Percentiles rank a stretch among this genome's conserved stretches.
Evolutionary conservation across 1,140 invertebrate genomes (phyloP).

Genomic region (Pararge aegeria): DNA sequence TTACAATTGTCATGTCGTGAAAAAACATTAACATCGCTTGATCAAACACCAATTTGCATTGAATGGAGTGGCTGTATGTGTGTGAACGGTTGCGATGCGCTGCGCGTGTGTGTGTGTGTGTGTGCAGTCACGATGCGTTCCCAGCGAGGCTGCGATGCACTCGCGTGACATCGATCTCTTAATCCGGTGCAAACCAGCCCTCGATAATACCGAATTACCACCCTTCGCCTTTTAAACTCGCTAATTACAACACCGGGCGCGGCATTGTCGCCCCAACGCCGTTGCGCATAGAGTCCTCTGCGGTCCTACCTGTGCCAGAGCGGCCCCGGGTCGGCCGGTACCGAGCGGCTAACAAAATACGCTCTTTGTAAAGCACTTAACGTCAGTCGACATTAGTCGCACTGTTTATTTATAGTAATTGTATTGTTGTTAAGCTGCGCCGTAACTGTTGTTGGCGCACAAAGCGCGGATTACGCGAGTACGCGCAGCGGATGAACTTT

Average conservation of each 20-base stretch:
- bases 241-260: too few species aligned
- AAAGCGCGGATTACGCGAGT: constrained; percentile 36
- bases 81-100: too few species aligned
- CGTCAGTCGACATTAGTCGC: constrained; percentile 60
- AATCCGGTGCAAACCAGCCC: constrained; percentile 39
- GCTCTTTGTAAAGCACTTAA: constrained; percentile 60
- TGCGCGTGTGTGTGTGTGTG: not conserved
- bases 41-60: too few species aligned
- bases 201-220: constrained; percentile 28
- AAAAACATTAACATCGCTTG: too few species aligned
- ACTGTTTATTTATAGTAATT: constrained; percentile 71
- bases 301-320: not conserved
- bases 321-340: constrained; percentile 4
- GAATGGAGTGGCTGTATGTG: too few species aligned
- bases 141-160: constrained; percentile 19
- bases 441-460: constrained; percentile 44
- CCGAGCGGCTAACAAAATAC: constrained; percentile 39
- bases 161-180: constrained; percentile 52
- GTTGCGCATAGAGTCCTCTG: constrained; percentile 3
- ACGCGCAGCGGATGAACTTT: not conserved
- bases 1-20: too few species aligned
- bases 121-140: not conserved
- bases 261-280: constrained; percentile 15
- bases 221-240: constrained; percentile 31
- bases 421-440: constrained; percentile 59